Percentiles rank a stretch among this genome's conserved stretches.
phyloP scores from a whole-genome alignment of 1,140 invertebrate species.

The Diabrotica undecimpunctata region DNA sequence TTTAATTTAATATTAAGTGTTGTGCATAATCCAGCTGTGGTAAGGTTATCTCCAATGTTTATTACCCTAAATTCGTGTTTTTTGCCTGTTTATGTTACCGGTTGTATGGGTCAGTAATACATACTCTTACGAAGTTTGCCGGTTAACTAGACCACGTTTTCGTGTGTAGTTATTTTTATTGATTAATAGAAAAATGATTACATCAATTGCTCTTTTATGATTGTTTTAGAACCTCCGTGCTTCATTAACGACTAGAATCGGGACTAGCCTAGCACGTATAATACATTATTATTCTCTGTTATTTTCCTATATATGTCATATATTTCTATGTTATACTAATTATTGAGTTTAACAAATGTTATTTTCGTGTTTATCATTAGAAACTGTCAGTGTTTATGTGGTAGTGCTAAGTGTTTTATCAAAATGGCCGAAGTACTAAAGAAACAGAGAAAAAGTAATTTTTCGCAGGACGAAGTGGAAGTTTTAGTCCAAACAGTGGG shows the following conservation, averaged over 20 bases:
- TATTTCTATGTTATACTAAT: no score
- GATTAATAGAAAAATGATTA: conserved; percentile 14
- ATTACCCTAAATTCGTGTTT: background rate
- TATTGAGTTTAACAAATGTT: background rate
- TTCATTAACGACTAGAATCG: background rate
- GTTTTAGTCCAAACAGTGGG: conserved; percentile 29
- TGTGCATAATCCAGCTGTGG: background rate
- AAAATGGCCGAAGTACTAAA: conserved; percentile 29
- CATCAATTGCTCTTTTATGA: conserved; percentile 1
- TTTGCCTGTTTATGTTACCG: background rate
- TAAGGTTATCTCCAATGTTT: background rate
- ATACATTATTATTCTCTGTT: no score
- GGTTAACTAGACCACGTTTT: background rate
- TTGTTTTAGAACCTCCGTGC: conserved; percentile 17
- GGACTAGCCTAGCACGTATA: background rate
- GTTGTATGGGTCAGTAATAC: background rate
- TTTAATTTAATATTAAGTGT: background rate
- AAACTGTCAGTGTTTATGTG: background rate
- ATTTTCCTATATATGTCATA: no score
- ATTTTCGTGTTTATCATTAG: background rate
- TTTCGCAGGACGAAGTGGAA: conserved; percentile 33
- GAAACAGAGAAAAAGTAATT: conserved; percentile 36
- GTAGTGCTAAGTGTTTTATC: conserved; percentile 20
- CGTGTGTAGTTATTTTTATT: conserved; percentile 7
- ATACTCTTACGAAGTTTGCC: background rate